Base-by-base conservation (phyloP, 2,113 vertebrate genomes). In the Zapus hudsonius region DNA sequence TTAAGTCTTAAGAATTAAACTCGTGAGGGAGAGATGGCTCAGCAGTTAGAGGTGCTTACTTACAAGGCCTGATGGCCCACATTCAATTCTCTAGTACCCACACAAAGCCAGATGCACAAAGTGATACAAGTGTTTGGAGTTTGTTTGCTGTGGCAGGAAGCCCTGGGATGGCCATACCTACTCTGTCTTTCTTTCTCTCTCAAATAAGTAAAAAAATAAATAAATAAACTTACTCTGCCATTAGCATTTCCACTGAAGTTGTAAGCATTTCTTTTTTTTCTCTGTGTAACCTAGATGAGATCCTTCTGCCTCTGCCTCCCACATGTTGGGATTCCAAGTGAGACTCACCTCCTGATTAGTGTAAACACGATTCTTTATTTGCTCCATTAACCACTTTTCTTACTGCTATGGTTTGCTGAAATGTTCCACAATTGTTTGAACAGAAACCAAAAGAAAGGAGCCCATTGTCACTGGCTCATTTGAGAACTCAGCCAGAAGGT, bases 351-450 rank as follows among this genome's bases (percentile, higher is more conserved):
- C 44, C 22, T 52, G 20, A 42, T 25, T 13, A 67, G 44, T 89
- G 67, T 63, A 27, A 87, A 33, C n/a, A 66, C 33, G 69, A 12
- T n/a, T 70, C 64, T 90, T 59, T 63, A 64, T 29, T 83, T n/a
- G 72, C 63, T 72, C 23, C 17, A 72, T 63, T 61, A 79, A 63
- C 67, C 91, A 75, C 55, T 81, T 94, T 40, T 33, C 74, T 86
- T 63, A 79, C 57, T n/a, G 74, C 31, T 75, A 20, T 72, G 73
- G 33, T 40, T 72, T 94, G 94, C 57, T 92, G 61, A 89, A 36
- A 13, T n/a, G 38, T 70, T 89, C 84, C 36, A 42, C 78, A 93
- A 96, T 31, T 63, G 80, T 91, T 75, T 86, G 75, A 47, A 63
- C 27, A 47, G 59, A 83, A 36, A 59, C 13, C 75, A 91, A 22